Evolutionary conservation across 2,113 vertebrate species (phyloP).

Genomic region (Zootoca vivipara): DNA sequence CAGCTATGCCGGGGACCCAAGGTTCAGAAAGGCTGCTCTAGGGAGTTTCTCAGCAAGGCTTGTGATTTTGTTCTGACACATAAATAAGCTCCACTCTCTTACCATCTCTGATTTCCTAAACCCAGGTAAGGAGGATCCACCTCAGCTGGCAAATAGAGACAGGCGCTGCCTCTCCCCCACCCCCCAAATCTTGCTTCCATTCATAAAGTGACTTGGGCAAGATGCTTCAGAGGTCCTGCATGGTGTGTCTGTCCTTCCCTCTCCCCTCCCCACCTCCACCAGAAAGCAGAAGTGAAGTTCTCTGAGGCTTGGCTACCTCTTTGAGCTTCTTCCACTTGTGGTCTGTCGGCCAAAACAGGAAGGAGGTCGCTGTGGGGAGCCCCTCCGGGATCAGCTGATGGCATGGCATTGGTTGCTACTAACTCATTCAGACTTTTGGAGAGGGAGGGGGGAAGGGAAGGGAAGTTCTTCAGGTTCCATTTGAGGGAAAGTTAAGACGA

Average conservation of each 20-base stretch:
- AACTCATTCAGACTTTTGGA: slow-evolving; percentile 25
- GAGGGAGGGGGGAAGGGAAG: too few species aligned
- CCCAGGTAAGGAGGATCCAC: too few species aligned
- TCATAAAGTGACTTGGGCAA: neutral
- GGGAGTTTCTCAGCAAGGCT: too few species aligned
- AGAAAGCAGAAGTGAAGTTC: slow-evolving; percentile 76
- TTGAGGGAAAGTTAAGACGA: too few species aligned
- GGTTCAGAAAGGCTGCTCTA: too few species aligned
- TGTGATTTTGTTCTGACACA: too few species aligned
- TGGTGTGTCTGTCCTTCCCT: slow-evolving; percentile 17
- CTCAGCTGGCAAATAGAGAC: neutral
- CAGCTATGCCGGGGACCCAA: too few species aligned
- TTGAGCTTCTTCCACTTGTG: slow-evolving; percentile 52
- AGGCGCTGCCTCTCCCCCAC: neutral
- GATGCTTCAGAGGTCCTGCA: neutral
- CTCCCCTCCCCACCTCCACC: slow-evolving; percentile 43
- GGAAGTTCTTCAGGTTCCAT: neutral
- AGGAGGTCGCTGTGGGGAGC: slow-evolving; percentile 64
- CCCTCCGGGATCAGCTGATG: slow-evolving; percentile 64
- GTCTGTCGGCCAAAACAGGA: slow-evolving; percentile 74
- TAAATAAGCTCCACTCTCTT: neutral
- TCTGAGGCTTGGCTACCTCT: slow-evolving; percentile 65
- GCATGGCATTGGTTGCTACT: slow-evolving; percentile 34
- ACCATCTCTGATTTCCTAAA: neutral
- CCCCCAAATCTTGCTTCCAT: neutral